Conservation (phyloP, 2,113 vertebrate genomes). For the Ptyas mucosa region DNA sequence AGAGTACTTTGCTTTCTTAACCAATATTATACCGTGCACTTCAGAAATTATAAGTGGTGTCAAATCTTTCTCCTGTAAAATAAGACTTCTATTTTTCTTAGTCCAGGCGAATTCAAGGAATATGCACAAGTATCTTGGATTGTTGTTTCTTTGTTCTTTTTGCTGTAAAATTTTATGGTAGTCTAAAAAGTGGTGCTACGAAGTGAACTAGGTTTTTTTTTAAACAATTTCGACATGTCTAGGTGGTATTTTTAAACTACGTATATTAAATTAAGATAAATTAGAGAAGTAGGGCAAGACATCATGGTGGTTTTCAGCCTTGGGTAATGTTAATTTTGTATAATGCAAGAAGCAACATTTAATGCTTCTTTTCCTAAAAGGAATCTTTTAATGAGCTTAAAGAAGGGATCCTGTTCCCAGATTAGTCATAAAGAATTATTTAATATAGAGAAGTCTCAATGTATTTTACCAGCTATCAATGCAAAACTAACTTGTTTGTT, state of each 20-base stretch:
- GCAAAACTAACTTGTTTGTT: background rate
- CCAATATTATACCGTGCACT: constrained; percentile 37
- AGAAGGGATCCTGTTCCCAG: background rate
- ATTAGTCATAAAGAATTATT: constrained; percentile 46
- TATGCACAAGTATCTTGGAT: constrained; percentile 38
- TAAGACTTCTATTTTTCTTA: constrained; percentile 39
- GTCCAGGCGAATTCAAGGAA: constrained; percentile 20
- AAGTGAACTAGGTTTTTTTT: constrained; percentile 45
- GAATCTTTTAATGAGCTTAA: background rate
- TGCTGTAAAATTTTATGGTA: constrained; percentile 43
- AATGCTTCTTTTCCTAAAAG: background rate
- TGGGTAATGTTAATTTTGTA: constrained; percentile 26
- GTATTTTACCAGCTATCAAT: background rate
- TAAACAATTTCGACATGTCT: constrained; percentile 47
- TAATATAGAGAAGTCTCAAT: constrained; percentile 8
- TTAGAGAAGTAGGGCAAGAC: constrained; percentile 5
- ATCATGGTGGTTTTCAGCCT: constrained; percentile 20
- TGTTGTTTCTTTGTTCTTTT: background rate
- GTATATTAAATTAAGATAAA: constrained; percentile 49
- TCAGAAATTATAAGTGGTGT: constrained; percentile 45
- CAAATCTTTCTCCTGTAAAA: constrained; percentile 52
- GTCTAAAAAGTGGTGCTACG: constrained; percentile 39
- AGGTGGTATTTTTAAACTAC: constrained; percentile 50
- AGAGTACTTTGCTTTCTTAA: constrained; percentile 54
- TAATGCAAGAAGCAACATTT: constrained; percentile 14